Conservation (phyloP, 2,113 vertebrate genomes). For the Tragelaphus scriptus region DNA sequence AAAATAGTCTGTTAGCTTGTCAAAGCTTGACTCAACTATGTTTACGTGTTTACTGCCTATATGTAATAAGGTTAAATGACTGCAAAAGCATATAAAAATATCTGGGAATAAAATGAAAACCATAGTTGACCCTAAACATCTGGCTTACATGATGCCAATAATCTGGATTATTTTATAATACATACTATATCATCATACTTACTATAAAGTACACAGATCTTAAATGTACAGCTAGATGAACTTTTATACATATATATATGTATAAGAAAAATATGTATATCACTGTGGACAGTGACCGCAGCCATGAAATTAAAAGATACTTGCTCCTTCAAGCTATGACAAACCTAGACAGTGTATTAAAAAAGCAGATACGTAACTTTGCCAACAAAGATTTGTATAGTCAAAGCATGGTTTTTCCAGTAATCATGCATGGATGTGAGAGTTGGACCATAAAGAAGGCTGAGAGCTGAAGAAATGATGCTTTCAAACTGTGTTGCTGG, state of each 20-base stretch:
- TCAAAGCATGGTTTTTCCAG: background rate
- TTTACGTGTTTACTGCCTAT: background rate
- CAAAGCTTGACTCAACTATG: background rate
- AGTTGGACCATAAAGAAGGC: background rate
- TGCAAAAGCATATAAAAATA: background rate
- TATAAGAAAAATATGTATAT: background rate
- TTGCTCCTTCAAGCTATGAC: background rate
- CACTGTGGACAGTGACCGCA: background rate
- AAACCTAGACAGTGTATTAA: background rate
- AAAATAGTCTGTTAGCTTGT: background rate
- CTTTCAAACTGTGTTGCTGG: background rate
- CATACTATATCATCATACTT: background rate
- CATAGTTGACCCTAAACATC: background rate
- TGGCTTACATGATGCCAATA: background rate
- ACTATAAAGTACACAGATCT: background rate
- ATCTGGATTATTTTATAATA: background rate
- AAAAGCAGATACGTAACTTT: background rate
- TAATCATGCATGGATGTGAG: background rate
- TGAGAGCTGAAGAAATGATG: background rate
- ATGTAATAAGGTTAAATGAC: background rate
- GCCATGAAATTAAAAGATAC: background rate
- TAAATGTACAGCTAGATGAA: background rate
- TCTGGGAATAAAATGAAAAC: conserved; percentile 11
- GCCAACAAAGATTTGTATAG: background rate
- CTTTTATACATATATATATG: background rate